phyloP scores from a whole-genome alignment of 2,797 vertebrate genomes.

The Sebastes iracundus region DNA sequence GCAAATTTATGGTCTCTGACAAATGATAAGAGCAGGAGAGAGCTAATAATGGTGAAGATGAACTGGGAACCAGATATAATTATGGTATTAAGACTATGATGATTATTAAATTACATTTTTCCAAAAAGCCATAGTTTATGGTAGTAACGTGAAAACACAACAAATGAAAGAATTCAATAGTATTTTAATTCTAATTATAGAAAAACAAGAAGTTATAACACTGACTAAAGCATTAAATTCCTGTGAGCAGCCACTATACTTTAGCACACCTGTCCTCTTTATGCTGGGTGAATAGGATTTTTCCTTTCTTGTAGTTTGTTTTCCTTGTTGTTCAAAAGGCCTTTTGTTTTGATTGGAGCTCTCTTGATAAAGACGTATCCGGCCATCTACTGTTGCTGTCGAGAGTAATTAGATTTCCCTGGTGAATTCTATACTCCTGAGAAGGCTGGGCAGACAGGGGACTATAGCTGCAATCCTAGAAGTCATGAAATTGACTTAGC shows the following conservation, averaged over 20 bases:
- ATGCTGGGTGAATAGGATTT: not conserved
- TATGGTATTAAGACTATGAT: not conserved
- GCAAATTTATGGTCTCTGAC: not conserved
- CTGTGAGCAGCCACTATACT: not conserved
- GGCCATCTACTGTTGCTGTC: conserved; percentile 54
- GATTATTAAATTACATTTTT: not conserved
- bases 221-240: not conserved
- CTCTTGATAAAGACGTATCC: conserved; percentile 29
- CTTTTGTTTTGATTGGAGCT: conserved; percentile 38
- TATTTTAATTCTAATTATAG: not conserved
- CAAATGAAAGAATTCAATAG: not conserved
- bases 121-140: not conserved
- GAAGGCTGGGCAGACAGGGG: conserved; percentile 37
- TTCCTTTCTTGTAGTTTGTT: not conserved
- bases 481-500: conserved; percentile 52
- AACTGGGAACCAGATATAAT: not conserved
- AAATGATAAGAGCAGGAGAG: not conserved
- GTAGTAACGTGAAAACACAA: not conserved
- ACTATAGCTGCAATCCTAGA: conserved; percentile 50
- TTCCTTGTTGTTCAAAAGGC: conserved; percentile 15
- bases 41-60: not conserved
- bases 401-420: conserved; percentile 65
- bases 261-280: not conserved
- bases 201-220: not conserved
- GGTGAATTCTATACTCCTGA: conserved; percentile 73